Conservation (phyloP, 2,113 vertebrate genomes). For the Saguinus midas region DNA sequence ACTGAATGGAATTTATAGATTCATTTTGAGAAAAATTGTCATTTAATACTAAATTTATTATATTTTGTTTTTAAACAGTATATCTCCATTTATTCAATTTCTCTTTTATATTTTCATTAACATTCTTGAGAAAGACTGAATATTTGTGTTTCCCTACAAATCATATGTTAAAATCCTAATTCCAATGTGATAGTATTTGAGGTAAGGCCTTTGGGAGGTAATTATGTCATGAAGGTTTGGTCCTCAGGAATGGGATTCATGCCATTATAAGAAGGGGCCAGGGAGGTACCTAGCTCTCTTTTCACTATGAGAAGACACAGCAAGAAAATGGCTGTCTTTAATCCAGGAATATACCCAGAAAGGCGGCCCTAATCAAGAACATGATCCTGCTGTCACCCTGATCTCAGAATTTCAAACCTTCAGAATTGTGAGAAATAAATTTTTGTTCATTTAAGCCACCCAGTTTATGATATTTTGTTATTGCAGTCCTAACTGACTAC, state of each 20-base stretch:
- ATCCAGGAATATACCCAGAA: neutral
- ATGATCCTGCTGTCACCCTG: no score
- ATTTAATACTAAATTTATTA: neutral
- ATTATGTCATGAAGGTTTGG: no score
- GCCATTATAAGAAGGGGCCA: neutral
- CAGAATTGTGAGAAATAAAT: neutral
- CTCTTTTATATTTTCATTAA: neutral
- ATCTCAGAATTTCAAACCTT: neutral
- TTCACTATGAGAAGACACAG: accelerated
- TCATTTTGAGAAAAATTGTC: neutral
- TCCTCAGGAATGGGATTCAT: neutral
- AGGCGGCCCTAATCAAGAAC: neutral
- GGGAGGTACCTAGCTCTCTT: neutral
- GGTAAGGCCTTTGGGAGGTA: neutral
- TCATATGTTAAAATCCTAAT: neutral
- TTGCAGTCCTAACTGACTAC: neutral
- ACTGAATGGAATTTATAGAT: neutral
- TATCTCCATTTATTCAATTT: neutral
- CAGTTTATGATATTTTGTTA: neutral
- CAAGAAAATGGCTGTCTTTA: neutral
- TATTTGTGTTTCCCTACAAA: neutral
- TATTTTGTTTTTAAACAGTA: neutral
- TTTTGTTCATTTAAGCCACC: neutral
- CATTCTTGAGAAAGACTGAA: neutral
- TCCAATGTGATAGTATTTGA: neutral